A percentile compares a stretch with the other conserved stretches of the same genome.
These are phyloP conservation scores for Eupeodes luniger DNA, from an alignment of 2,888 invertebrate species.

Conservation along the genomic window DNA sequence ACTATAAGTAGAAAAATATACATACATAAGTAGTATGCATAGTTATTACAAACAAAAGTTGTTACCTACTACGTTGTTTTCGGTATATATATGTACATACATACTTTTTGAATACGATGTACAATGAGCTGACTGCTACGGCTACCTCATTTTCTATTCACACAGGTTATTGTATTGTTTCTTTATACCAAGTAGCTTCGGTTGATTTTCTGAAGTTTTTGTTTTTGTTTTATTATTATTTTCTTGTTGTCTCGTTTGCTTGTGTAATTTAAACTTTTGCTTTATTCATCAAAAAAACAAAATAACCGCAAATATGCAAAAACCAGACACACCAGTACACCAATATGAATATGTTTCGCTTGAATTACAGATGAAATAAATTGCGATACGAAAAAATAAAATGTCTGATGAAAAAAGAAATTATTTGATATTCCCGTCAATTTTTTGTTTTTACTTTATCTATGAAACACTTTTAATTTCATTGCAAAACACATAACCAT, in stretches of 20 bases:
- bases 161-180: constrained; percentile 75
- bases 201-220: constrained; percentile 24
- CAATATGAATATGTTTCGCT: constrained; percentile 63
- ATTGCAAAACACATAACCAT: constrained; percentile 46
- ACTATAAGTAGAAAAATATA: background rate
- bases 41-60: constrained; percentile 5
- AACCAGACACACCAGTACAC: constrained; percentile 27
- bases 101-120: background rate
- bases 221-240: background rate
- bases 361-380: constrained; percentile 63
- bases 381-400: constrained; percentile 56
- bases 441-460: background rate
- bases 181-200: constrained; percentile 28
- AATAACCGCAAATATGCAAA: constrained; percentile 71
- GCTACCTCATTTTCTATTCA: constrained; percentile 68
- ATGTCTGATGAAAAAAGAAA: constrained; percentile 48
- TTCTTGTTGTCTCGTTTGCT: constrained; percentile 23
- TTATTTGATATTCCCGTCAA: constrained; percentile 58
- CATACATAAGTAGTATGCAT: background rate
- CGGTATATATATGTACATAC: too few species aligned
- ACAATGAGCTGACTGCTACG: constrained; percentile 10
- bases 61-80: constrained; percentile 54
- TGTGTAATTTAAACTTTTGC: constrained; percentile 65
- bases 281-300: constrained; percentile 71
- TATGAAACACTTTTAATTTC: constrained; percentile 72